Conservation (phyloP, 2,888 invertebrate genomes). For the Punctoribates punctum region DNA sequence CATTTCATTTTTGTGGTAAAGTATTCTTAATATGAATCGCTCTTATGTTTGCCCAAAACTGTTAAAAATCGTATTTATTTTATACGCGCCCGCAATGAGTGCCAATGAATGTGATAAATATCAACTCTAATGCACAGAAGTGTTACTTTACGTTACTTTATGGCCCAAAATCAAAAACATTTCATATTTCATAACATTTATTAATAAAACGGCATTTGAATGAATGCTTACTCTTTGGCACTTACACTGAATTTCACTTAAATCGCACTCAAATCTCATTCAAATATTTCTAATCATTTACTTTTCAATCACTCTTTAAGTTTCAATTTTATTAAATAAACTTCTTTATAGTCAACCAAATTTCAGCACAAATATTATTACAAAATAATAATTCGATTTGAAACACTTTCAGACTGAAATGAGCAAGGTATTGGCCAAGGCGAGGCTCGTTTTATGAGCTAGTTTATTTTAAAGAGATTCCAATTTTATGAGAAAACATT, state of each 20-base stretch:
- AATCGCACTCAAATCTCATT: conserved; percentile 14
- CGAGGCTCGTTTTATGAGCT: no score
- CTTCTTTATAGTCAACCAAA: neutral
- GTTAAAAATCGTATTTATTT: conserved; percentile 31
- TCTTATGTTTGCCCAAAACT: conserved; percentile 29
- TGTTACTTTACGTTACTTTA: conserved; percentile 25
- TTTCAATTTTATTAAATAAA: neutral
- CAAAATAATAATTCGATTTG: no score
- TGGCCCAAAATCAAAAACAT: conserved; percentile 15
- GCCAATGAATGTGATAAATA: conserved; percentile 34
- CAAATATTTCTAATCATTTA: conserved; percentile 26
- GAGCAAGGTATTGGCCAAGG: no score
- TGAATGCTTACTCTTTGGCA: neutral
- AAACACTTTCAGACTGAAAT: no score
- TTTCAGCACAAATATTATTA: neutral
- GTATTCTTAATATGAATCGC: conserved; percentile 25
- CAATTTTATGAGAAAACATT: no score
- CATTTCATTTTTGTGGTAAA: conserved; percentile 32
- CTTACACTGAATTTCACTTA: conserved; percentile 22
- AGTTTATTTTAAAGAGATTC: no score
- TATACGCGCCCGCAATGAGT: conserved; percentile 27
- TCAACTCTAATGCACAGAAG: neutral
- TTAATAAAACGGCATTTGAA: neutral
- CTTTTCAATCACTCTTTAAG: neutral
- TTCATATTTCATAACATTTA: conserved; percentile 3